Evolutionary conservation across 1,140 invertebrate genomes (phyloP).

Genomic region (Temnothorax nylanderi): DNA sequence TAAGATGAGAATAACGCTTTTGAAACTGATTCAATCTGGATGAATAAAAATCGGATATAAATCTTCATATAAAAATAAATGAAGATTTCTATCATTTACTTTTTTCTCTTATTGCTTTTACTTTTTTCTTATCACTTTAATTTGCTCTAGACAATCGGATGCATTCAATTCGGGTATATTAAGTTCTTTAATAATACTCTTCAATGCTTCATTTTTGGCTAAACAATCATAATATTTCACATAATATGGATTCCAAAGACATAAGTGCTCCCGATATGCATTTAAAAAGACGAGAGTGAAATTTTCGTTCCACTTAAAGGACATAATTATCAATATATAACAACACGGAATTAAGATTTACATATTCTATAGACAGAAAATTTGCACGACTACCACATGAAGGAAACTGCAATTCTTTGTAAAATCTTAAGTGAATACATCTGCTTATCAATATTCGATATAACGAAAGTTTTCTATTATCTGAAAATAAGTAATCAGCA

Average conservation of each 20-base stretch:
- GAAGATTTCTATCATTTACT: neutral
- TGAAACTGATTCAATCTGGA: neutral
- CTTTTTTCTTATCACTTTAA: constrained; percentile 75
- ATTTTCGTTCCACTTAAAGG: constrained; percentile 73
- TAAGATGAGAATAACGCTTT: constrained; percentile 18
- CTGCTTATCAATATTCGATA: constrained; percentile 6
- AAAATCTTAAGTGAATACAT: constrained; percentile 6
- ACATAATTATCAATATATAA: constrained; percentile 58
- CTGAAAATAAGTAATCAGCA: neutral
- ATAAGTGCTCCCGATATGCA: constrained; percentile 75
- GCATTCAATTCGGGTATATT: constrained; percentile 67
- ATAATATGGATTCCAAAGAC: constrained; percentile 78
- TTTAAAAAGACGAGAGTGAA: constrained; percentile 70
- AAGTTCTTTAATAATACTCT: constrained; percentile 69
- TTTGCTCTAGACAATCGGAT: constrained; percentile 73
- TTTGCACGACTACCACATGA: constrained; percentile 16
- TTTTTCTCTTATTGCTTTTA: constrained; percentile 56
- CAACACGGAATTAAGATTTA: neutral
- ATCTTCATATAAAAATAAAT: neutral
- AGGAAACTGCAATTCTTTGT: constrained; percentile 15
- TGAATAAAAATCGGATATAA: neutral
- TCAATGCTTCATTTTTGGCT: constrained; percentile 71
- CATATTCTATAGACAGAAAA: neutral
- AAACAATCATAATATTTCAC: constrained; percentile 69
- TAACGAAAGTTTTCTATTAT: neutral